Evolutionary conservation across 2,797 vertebrate genomes (phyloP).

Genomic region (Myotis myotis): DNA sequence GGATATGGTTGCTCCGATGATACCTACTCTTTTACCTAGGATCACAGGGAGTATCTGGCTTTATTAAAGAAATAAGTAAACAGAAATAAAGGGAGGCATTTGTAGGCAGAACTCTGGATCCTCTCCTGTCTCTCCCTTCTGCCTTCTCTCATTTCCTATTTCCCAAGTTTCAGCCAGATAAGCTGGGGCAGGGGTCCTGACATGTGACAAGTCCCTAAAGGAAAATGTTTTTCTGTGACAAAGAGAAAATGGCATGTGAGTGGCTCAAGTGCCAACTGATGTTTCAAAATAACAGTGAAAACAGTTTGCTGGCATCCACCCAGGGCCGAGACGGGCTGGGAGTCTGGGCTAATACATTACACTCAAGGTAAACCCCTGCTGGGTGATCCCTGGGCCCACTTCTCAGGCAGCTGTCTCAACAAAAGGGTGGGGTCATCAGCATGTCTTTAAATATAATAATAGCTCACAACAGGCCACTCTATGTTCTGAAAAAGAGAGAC

Average conservation of each 20-base stretch:
- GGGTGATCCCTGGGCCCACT: background rate
- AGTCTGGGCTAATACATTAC: background rate
- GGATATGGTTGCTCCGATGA: background rate
- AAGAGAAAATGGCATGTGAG: slow-evolving; percentile 56
- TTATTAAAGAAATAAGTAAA: background rate
- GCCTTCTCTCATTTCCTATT: background rate
- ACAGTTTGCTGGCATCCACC: background rate
- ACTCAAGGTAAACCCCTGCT: slow-evolving; percentile 48
- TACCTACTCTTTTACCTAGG: background rate
- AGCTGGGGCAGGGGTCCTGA: background rate
- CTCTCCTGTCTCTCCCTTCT: background rate
- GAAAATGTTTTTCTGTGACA: slow-evolving; percentile 32
- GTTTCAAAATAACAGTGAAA: slow-evolving; percentile 51
- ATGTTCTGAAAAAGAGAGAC: slow-evolving; percentile 11
- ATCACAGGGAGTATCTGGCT: background rate
- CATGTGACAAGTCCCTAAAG: background rate
- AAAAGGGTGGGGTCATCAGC: background rate
- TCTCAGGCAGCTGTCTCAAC: slow-evolving; percentile 37
- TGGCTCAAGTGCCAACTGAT: background rate
- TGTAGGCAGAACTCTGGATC: background rate
- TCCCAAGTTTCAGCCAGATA: background rate
- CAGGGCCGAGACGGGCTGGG: background rate
- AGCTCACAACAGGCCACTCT: slow-evolving; percentile 7
- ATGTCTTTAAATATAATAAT: slow-evolving; percentile 57
- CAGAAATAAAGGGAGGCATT: background rate